phyloP scores from a whole-genome alignment of 23 tunicate genomes.

The Trididemnum nubilum region DNA sequence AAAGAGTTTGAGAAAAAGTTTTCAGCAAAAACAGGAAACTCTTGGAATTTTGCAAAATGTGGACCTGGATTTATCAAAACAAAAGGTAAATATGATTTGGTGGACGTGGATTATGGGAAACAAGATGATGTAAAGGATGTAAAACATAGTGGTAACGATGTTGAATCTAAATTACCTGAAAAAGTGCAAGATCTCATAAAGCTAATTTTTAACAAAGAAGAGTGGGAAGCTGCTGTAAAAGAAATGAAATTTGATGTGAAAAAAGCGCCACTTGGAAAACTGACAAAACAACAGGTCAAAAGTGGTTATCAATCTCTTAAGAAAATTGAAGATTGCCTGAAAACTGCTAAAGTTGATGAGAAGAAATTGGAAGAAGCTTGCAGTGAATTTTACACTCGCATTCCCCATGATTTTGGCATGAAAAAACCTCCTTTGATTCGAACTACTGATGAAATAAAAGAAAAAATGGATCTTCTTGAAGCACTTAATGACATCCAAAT shows the following conservation, averaged over 20 bases:
- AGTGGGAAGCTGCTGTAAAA: conserved; percentile 71
- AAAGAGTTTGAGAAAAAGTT: conserved; percentile 56
- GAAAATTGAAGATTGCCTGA: conserved; percentile 56
- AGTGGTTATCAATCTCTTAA: conserved; percentile 69
- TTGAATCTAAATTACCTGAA: conserved; percentile 53
- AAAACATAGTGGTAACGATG: conserved; percentile 17
- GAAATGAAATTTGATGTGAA: conserved; percentile 88
- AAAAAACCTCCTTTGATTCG: conserved; percentile 70
- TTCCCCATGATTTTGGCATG: conserved; percentile 97
- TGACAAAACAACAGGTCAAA: conserved; percentile 72
- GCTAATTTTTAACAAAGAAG: conserved; percentile 65
- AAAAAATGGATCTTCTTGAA: conserved; percentile 62
- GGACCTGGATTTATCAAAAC: not conserved
- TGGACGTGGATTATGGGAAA: conserved; percentile 79
- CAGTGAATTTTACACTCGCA: conserved; percentile 82
- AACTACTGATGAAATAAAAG: conserved; percentile 45
- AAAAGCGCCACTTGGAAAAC: conserved; percentile 84
- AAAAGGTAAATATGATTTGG: conserved; percentile 65
- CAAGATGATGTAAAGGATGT: conserved; percentile 24
- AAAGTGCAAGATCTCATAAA: conserved; percentile 56
- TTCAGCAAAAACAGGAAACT: conserved; percentile 61
- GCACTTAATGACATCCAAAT: conserved; percentile 74
- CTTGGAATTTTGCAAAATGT: not conserved
- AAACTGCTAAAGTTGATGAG: conserved; percentile 1
- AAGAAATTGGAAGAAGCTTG: conserved; percentile 59